Evolutionary conservation across 2,113 vertebrate species (phyloP), one percentile per base, ranked within the genome.

Genomic region (Forbesichthys agassizii): DNA sequence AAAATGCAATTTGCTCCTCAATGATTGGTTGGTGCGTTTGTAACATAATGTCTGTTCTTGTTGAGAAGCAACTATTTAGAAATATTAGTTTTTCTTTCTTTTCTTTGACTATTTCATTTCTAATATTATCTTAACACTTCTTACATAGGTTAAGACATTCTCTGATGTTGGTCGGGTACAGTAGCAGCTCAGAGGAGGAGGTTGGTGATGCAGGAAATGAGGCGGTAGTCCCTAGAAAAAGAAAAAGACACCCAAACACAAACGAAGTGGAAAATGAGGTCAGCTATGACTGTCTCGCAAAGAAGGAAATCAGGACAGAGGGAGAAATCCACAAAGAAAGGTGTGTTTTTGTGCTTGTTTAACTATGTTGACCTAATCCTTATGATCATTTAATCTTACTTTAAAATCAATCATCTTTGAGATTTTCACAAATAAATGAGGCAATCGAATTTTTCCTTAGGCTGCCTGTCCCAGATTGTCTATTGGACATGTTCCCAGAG

Each of bases 401-500:
- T 52, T 52, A 11, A 14, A 52, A 14, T 52, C 49, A 0, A 52
- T 52, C 5, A 52, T 14, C 11, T 52, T 9, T 49, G 48, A 49
- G 48, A 12, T 49, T 49, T 49, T 12, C 48, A 9, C 48, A 10
- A 55, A 12, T 9, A 55, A 12, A 55, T 18, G 18, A 55, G 9
- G 10, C 18, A 56, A 9, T 10, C 36, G 4, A 42, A 6, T 42
- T 6, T 42, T 12, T 65, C 20, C 61, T 27, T 53, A 94, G 87
- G 18, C 81, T 96, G 49, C 95, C 95, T 0, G 60, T 90, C 0
- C 97, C 96, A 0, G 86, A 86, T 1, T 92, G 89, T 3, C 86
- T 98, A 27, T 77, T 93, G 47, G 83, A 73, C 64, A 96, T 98
- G 95, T 96, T 96, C 80, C 82, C 83, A 3, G 92, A 91, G 9